Evolutionary conservation across 1,140 invertebrate genomes (phyloP), one percentile per base, ranked within the genome.

Genomic region (Lordiphosa mommai): DNA sequence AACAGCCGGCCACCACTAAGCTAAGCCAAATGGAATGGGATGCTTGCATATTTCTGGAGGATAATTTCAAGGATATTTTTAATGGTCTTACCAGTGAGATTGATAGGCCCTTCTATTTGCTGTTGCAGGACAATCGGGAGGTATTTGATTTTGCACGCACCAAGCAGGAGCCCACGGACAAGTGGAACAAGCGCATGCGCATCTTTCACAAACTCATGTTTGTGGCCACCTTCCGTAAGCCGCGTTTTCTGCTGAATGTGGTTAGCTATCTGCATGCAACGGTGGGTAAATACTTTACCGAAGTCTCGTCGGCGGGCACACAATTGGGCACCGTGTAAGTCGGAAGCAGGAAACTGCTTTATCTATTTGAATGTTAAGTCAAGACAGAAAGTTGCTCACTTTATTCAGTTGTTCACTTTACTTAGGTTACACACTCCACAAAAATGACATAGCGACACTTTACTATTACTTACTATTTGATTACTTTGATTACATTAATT

Each of bases 181-280:
- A 70, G 5, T 94, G 94, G 93, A 89, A 96, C 72, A 88, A 86
- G 1, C 88, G 79, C 9, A 84, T 97, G 4, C 90, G 87, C 5
- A 87, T 92, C 34, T 97, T 97, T 87, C 94, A 97, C 73, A 96
- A 94, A 82, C 89, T 98, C 36, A 92, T 97, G 90, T 80, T 98
- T 9, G 85, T 97, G 0, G 93, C 94, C 79, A 92, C 92, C 46
- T 88, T 97, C 10, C 93, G 93, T 61, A 95, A 96, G 82, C 95
- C 97, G 79, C 95, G 95, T 87, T 89, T 96, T 6, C 92, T 96
- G 3, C 94, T 95, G 76, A 94, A 93, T 2, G 92, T 96, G 8
- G 94, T 93, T 1, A 92, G 95, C 58, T 97, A 94, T 87, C 94
- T 97, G 0, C 91, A 92, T 60, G 90, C 90, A 5, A 95, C 95